Evolutionary conservation across 2,797 vertebrate species (phyloP), one percentile per base, ranked within the genome.

Genomic region (Arremon aurantiirostris): DNA sequence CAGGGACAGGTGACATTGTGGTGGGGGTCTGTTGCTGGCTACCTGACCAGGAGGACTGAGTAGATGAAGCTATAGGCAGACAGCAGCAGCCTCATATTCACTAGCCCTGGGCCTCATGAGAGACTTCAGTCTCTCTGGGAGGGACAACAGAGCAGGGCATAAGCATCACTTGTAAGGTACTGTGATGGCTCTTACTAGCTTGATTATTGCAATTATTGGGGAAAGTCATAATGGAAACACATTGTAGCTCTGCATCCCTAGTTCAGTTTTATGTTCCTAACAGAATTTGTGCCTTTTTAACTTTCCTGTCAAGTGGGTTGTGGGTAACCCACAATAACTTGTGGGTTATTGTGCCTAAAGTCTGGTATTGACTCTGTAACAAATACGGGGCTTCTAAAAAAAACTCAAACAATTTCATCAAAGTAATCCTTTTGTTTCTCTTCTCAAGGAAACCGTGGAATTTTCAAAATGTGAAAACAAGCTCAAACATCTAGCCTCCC

Each of bases 391-490:
- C 15, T 84, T 52, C 41, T 71, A 14, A 84, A 79, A 71, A 71
- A 60, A 11, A 0, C 12, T 4, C 12, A 12, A 39, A 64, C 27
- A 46, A 42, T 56, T 30, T 34, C 26, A 61, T 35, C 15, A 53
- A 66, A 87, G 37, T 34, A 86, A 72, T 92, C 10, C 32, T 90
- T 87, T 94, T 94, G 47, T 93, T 94, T 90, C 30, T 71, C 21
- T 68, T 87, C 66, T 84, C n/a, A 69, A 34, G 47, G 39, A 61
- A 84, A 57, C 70, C 57, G 34, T 69, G 34, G 52, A 19, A 73
- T 85, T 89, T 87, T 42, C 20, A 59, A 85, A 93, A 88, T 46
- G 46, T 49, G 49, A 63, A 82, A 89, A 73, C 16, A 12, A 66
- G 49, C 61, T 57, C 42, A 86, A 89, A 86, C 86, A 79, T 78